Percentiles rank a stretch among this genome's conserved stretches.
Evolutionary conservation across 2,113 vertebrate species (phyloP).

Genomic region (Xiphorhynchus elegans): DNA sequence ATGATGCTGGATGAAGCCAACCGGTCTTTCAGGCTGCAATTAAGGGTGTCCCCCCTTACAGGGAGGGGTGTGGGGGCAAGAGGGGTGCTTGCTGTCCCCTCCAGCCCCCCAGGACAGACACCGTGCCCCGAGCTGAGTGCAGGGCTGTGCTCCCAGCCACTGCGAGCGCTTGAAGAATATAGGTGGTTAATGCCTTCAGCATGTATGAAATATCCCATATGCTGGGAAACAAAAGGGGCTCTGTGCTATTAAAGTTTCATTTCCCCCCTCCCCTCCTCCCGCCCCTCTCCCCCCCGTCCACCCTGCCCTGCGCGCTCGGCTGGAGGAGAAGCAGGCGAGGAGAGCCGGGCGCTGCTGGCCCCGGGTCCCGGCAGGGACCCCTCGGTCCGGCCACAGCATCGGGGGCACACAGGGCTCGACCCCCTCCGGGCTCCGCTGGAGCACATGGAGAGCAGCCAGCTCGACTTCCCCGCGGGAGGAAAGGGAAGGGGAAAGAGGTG

Average conservation of each 20-base stretch:
- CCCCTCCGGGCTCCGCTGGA: not conserved
- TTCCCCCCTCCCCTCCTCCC: constrained; percentile 78
- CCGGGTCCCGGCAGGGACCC: not conserved
- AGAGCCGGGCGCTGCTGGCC: not conserved
- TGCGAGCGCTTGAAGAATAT: constrained; percentile 73
- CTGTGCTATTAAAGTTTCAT: constrained; percentile 85
- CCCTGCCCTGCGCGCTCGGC: constrained; percentile 70
- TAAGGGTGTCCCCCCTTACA: rapidly evolving
- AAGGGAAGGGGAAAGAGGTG: not conserved
- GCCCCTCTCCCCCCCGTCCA: constrained; percentile 68
- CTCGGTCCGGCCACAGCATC: not conserved
- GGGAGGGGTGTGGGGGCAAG: not conserved
- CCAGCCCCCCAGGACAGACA: constrained; percentile 38
- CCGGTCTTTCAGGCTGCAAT: not conserved
- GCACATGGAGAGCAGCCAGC: not conserved
- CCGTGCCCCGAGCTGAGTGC: not conserved
- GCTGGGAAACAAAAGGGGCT: constrained; percentile 84
- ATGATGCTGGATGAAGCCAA: not conserved
- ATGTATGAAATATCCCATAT: constrained; percentile 87
- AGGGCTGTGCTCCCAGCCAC: constrained; percentile 64
- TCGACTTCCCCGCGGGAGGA: not conserved
- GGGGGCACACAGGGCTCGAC: not conserved
- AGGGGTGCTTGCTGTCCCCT: not conserved
- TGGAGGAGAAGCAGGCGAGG: constrained; percentile 53
- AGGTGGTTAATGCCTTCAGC: constrained; percentile 85